Base-by-base conservation (phyloP, 1,140 invertebrate genomes). In the Caenorhabditis latens region DNA sequence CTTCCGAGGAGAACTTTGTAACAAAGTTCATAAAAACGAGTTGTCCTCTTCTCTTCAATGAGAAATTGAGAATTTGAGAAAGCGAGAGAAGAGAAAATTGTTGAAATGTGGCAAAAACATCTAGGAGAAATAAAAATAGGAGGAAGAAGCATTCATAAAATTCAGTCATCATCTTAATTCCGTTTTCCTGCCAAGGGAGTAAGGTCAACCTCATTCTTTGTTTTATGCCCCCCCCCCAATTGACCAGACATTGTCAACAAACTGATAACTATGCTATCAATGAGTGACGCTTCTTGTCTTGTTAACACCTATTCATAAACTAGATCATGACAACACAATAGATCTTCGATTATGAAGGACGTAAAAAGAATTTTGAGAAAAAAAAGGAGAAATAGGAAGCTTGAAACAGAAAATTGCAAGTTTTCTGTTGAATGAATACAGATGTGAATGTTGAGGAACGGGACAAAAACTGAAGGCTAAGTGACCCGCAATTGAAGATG, bases 21-120 rank as follows among this genome's bases (percentile, higher is more conserved):
- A 79, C 46, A 79, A 79, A 79, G 71, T 79, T 79, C 71, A 79
- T 43, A 79, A 50, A 79, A 50, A 79, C 71, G n/a, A 79, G 71
- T 79, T 79, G 71, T 48, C 1, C 19, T 9, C 11, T 42, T 32
- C 42, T 46, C 65, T 19, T 9, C 46, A 19, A 71, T 48, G 43
- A 48, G 67, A 71, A 43, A 4, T 42, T 58, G 43, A 46, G 40
- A 24, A 21, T n/a, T 50, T 50, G 46, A 50, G 71, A 79, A 48
- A n/a, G 46, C n/a, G 4, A 50, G 19, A 16, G 53, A 53, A 21
- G 24, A 24, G 50, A 50, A 79, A 50, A 50, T 19, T 50, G 71
- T 24, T 21, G 46, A 50, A 79, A 71, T 43, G 9, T 53, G n/a
- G 46, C 48, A 71, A 79, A 48, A 63, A 32, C 32, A 32, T 32